Conservation (phyloP, 2,113 vertebrate species). For the Gopherus evgoodei region DNA sequence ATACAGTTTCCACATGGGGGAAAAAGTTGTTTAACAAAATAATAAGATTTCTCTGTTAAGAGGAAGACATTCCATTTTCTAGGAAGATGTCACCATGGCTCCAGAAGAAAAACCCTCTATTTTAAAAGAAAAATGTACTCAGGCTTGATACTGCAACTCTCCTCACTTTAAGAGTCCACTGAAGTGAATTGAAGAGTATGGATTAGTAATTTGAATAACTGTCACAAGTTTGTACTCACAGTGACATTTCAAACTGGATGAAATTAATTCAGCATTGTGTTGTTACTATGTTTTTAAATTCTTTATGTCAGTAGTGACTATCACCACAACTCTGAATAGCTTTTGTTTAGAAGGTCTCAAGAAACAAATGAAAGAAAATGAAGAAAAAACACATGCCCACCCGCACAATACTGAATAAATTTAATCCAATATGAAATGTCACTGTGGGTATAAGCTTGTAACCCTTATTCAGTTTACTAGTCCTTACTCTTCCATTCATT, state of each 20-base stretch:
- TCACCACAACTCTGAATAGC: neutral
- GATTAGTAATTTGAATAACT: neutral
- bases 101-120: neutral
- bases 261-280: neutral
- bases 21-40: too few relatives aligned
- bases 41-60: too few relatives aligned
- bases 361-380: neutral
- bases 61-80: neutral
- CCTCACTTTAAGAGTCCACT: neutral
- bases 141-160: accelerated
- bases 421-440: neutral
- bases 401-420: neutral
- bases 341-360: neutral
- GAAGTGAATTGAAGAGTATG: neutral
- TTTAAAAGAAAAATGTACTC: neutral
- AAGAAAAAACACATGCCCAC: neutral
- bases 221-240: neutral
- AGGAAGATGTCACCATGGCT: neutral
- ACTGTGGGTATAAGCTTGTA: neutral
- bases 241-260: neutral
- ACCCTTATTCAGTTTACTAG: neutral
- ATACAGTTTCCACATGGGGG: too few relatives aligned
- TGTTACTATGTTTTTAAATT: neutral
- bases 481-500: neutral
- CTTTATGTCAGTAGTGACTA: neutral